These are phyloP conservation scores for Schlechtendalia chinensis DNA, from an alignment of 1,140 invertebrate species.

Conservation along the genomic window DNA sequence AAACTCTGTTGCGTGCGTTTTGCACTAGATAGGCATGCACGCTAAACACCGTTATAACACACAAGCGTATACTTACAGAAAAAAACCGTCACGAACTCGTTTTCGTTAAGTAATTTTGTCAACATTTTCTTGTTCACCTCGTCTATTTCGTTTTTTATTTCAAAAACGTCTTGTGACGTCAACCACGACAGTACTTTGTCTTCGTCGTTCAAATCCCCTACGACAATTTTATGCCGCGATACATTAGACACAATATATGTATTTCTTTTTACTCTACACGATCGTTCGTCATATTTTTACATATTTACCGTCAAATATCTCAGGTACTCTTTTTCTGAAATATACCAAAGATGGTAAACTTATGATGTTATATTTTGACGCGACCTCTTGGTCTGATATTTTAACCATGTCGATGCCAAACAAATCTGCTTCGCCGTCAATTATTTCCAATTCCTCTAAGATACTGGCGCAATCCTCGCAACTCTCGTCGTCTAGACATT, in stretches of 20 bases:
- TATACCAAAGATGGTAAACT: constrained; percentile 85
- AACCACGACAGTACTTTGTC: constrained; percentile 84
- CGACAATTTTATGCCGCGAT: constrained; percentile 25
- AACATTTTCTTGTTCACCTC: constrained; percentile 94
- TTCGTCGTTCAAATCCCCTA: constrained; percentile 80
- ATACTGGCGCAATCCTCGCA: constrained; percentile 87
- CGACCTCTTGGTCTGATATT: constrained; percentile 79
- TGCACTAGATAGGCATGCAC: too few species aligned
- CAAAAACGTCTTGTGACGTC: constrained; percentile 91
- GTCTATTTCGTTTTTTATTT: constrained; percentile 94
- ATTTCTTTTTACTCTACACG: neutral
- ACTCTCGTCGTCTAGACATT: constrained; percentile 76
- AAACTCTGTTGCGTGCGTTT: neutral
- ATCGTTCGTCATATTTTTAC: neutral
- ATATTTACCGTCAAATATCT: constrained; percentile 74
- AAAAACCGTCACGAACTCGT: constrained; percentile 91
- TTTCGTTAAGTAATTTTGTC: constrained; percentile 89
- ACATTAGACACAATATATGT: too few species aligned
- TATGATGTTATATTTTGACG: constrained; percentile 76
- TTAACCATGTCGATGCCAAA: constrained; percentile 95
- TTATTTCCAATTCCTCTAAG: constrained; percentile 83
- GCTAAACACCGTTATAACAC: neutral
- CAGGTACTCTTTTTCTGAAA: constrained; percentile 81
- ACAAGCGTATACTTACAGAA: constrained; percentile 73
- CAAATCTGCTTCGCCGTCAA: constrained; percentile 89